These are phyloP conservation scores for Squalus acanthias DNA, from an alignment of 2,797 vertebrate species.

Conservation along the genomic window DNA sequence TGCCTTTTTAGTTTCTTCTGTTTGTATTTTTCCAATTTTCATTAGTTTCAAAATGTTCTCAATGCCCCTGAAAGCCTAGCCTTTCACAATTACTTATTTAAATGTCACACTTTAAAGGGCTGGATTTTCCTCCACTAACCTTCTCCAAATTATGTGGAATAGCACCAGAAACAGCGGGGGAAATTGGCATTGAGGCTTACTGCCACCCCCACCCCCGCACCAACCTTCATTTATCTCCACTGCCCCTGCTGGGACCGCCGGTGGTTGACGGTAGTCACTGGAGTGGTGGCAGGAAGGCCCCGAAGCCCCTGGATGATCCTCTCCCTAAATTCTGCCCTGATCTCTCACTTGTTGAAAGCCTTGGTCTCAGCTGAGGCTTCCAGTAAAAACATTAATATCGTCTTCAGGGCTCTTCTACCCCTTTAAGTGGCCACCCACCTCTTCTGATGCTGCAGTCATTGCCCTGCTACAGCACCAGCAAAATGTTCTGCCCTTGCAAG, in stretches of 20 bases:
- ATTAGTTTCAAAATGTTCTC: neutral
- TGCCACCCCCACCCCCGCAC: neutral
- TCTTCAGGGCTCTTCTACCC: neutral
- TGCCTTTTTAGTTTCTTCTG: neutral
- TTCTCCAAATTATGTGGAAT: neutral
- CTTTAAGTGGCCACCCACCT: neutral
- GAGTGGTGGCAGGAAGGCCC: neutral
- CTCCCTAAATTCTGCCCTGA: neutral
- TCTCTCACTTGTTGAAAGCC: neutral
- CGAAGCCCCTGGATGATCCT: neutral
- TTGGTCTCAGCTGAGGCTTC: neutral
- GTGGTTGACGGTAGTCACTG: neutral
- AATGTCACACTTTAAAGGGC: neutral
- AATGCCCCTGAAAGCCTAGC: neutral
- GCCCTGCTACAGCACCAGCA: neutral
- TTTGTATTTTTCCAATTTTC: neutral
- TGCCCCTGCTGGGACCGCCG: neutral
- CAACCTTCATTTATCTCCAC: neutral
- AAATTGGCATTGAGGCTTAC: neutral
- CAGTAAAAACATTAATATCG: neutral
- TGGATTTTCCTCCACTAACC: neutral
- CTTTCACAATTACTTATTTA: neutral
- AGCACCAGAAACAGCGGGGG: neutral
- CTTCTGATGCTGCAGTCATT: neutral
- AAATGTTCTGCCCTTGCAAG: neutral